Evolutionary conservation across 2,888 invertebrate species (phyloP), one percentile per base, ranked within the genome.

Genomic region (Ochropacha duplaris): DNA sequence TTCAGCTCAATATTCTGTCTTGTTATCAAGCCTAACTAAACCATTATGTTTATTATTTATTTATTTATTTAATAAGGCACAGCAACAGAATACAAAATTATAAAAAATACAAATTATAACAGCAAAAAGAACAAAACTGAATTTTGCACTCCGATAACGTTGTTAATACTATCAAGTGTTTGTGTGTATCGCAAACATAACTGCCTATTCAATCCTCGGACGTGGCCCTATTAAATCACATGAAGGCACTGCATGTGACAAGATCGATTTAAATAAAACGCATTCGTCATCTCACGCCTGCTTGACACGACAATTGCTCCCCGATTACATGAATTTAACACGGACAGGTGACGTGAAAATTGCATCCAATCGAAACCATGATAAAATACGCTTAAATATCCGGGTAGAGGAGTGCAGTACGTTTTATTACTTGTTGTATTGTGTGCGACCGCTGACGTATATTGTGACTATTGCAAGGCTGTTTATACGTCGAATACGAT

Each of bases 281-380:
- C 44, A 44, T 19, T 44, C 9, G 16, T 44, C 3, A 44, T 9
- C n/a, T 9, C 44, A 54, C 54, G 39, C 24, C 26, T 26, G 44
- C 16, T 16, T 44, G 22, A 24, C 26, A 24, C 26, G 24, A 44
- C 24, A 54, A 54, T 44, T 44, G 39, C 54, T 44, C 24, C 24
- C n/a, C 54, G 58, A 56, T 34, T 24, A 26, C 44, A 49, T 54
- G 51, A 50, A 11, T 56, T 54, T 31, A 55, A 49, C 22, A 56
- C 57, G 39, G 19, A 55, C 22, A 56, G 58, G 60, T 68, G 55
- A 68, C 68, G 59, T 59, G 31, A 66, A 68, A 69, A 71, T 70
- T 66, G 67, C 66, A 69, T 54, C 54, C 44, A 44, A 56, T 65
- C 64, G 56, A 14, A 50, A 56, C 49, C 16, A 54, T 57, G 50